Evolutionary conservation across 2,888 invertebrate species (phyloP), one percentile per base, ranked within the genome.

Genomic region (Craniophora ligustri): DNA sequence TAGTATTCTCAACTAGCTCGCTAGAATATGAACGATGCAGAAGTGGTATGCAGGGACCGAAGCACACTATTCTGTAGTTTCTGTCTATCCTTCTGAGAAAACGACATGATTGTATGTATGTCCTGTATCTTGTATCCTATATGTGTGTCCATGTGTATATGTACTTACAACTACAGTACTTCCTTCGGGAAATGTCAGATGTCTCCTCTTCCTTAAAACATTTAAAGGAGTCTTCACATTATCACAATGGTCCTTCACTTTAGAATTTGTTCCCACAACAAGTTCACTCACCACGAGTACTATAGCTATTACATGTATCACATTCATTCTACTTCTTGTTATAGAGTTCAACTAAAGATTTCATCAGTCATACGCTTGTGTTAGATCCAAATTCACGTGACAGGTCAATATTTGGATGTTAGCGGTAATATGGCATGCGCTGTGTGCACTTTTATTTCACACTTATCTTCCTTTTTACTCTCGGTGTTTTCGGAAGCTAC

Each of bases 141-240:
- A n/a, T n/a, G n/a, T n/a, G n/a, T n/a, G n/a, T n/a, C n/a, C n/a
- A n/a, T n/a, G n/a, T n/a, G n/a, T n/a, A n/a, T n/a, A n/a, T n/a
- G 3, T 48, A 88, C 89, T 87, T 74, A 93, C 93, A 67, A 89
- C 82, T 31, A 89, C 38, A 68, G 75, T 67, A 34, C 84, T 85
- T 7, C 84, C 85, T 40, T 87, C 82, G 2, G 91, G 91, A 68
- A 92, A 93, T 1, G 83, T 82, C 49, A 93, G 54, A 73, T 88
- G 84, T 23, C 93, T 78, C 16, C 85, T 77, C 51, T 88, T 92
- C 26, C 93, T 81, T 14, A 88, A 66, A 0, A 72, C 65, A 13
- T 69, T 72, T 4, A 89, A 53, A 6, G 82, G 63, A 2, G 81
- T 81, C 57, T 84, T 92, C 14, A 85, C 80, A 79, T 89, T 93